Evolutionary conservation across 2,113 vertebrate genomes (phyloP).

Genomic region (Daboia siamensis): DNA sequence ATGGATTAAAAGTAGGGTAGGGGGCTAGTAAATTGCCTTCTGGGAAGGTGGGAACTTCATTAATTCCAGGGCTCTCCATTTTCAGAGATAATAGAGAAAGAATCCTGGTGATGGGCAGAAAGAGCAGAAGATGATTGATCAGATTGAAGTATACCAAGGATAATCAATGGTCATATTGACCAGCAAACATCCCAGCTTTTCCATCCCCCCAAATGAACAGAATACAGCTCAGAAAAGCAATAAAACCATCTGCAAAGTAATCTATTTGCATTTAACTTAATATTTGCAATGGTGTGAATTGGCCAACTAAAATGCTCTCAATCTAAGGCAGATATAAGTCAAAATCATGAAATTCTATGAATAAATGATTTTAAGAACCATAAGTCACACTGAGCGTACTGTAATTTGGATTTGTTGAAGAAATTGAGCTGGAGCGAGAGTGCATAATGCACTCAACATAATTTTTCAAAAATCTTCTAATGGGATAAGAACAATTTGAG

Average conservation of each 20-base stretch:
- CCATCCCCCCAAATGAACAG: neutral
- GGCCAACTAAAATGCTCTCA: neutral
- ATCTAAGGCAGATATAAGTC: neutral
- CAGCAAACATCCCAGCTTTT: neutral
- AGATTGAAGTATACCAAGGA: neutral
- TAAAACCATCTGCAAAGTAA: neutral
- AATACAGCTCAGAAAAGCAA: neutral
- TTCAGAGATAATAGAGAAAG: neutral
- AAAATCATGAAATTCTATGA: neutral
- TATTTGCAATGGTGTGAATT: neutral
- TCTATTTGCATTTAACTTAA: neutral
- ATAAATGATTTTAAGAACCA: neutral
- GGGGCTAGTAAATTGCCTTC: neutral
- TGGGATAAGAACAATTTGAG: slow-evolving; percentile 1
- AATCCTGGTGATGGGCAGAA: neutral
- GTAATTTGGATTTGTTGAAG: neutral
- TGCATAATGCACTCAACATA: slow-evolving; percentile 34
- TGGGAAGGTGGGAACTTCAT: neutral
- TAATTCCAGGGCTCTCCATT: neutral
- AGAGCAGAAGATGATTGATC: neutral
- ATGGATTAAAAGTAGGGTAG: neutral
- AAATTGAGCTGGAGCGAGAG: neutral
- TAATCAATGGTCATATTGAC: neutral
- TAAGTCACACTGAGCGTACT: neutral
- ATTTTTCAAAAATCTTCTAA: slow-evolving; percentile 34